A percentile compares a stretch with the other conserved stretches of the same genome.
phyloP scores from a whole-genome alignment of 1,140 invertebrate species.

The Acyrthosiphon pisum region DNA sequence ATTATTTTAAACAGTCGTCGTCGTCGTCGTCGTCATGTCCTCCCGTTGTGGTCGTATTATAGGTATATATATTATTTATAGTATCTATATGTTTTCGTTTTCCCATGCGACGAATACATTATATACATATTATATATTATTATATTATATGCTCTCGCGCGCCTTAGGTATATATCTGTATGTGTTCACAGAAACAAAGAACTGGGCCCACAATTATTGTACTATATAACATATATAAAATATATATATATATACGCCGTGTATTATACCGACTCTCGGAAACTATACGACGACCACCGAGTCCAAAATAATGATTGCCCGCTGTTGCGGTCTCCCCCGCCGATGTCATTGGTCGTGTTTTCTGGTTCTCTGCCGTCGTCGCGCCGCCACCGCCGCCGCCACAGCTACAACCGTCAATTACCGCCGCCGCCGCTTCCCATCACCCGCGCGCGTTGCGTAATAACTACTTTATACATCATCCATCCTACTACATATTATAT shows the following conservation, averaged over 20 bases:
- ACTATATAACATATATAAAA: neutral
- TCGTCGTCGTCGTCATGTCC: constrained; percentile 24
- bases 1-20: constrained; percentile 49
- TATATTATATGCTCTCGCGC: neutral
- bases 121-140: neutral
- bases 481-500: neutral
- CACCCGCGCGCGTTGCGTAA: constrained; percentile 39
- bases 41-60: neutral
- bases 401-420: constrained; percentile 51
- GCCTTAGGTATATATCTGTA: neutral
- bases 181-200: constrained; percentile 20
- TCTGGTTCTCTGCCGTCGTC: constrained; percentile 13
- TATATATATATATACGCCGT: no score
- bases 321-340: constrained; percentile 41
- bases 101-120: constrained; percentile 43
- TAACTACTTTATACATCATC: constrained; percentile 48
- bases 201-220: constrained; percentile 46
- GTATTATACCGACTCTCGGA: neutral
- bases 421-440: constrained; percentile 45
- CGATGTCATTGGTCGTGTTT: constrained; percentile 53
- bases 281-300: constrained; percentile 29
- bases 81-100: neutral
- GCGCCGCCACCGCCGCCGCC: neutral
- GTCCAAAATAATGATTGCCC: constrained; percentile 55
- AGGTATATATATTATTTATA: neutral